Evolutionary conservation across 2,888 invertebrate genomes (phyloP).

Genomic region (Liodrosophila aerea): DNA sequence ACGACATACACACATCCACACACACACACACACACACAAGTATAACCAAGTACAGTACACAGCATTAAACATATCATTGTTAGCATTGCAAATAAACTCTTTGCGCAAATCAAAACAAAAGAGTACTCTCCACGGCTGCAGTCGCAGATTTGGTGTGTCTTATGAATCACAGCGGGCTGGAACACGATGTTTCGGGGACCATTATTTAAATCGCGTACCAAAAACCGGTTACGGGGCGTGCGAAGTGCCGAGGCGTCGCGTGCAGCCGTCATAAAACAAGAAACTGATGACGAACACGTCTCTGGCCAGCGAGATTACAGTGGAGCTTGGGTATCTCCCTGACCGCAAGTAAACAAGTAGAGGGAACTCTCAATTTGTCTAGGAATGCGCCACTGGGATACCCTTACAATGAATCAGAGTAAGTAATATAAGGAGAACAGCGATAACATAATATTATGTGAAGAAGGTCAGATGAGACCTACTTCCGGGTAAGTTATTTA

Average conservation of each 20-base stretch:
- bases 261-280: slow-evolving; percentile 43
- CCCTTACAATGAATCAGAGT: slow-evolving; percentile 10
- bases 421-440: no score
- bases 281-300: slow-evolving; percentile 48
- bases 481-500: no score
- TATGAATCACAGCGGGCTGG: slow-evolving; percentile 37
- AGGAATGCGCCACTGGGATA: slow-evolving; percentile 10
- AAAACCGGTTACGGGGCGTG: slow-evolving; percentile 53
- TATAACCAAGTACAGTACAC: no score
- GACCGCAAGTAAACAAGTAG: slow-evolving; percentile 50
- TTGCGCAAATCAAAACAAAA: slow-evolving; percentile 45
- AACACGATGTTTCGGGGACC: slow-evolving; percentile 20
- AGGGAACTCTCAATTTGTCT: not conserved
- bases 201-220: slow-evolving; percentile 3
- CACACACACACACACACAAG: slow-evolving; percentile 14
- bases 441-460: no score
- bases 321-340: slow-evolving; percentile 52
- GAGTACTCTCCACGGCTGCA: slow-evolving; percentile 16
- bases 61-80: slow-evolving; percentile 6
- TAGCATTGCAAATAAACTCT: slow-evolving; percentile 53
- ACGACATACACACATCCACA: slow-evolving; percentile 28
- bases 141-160: slow-evolving; percentile 36
- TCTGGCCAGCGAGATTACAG: slow-evolving; percentile 23
- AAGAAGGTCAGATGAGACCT: no score
- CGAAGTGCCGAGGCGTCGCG: slow-evolving; percentile 3